These are phyloP conservation scores for Nycteola revayana DNA, from an alignment of 2,888 invertebrate genomes.

Conservation along the genomic window DNA sequence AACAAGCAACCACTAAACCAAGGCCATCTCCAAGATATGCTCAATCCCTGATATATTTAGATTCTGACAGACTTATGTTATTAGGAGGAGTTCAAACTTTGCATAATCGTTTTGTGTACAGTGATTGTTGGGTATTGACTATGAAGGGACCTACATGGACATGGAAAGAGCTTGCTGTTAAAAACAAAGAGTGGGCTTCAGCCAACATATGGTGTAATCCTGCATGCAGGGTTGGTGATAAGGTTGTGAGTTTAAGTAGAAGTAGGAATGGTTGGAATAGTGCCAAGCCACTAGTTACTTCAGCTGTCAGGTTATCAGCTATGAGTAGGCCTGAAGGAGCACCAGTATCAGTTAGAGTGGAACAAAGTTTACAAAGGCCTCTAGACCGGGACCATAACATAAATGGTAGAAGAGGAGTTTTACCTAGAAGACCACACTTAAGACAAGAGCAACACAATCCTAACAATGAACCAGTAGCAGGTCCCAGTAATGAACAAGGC, in stretches of 20 bases:
- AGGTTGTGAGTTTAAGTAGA: constrained; percentile 88
- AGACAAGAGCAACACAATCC: constrained; percentile 44
- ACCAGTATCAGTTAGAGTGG: constrained; percentile 73
- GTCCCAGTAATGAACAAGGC: constrained; percentile 65
- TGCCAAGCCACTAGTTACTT: constrained; percentile 79
- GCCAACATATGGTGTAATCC: constrained; percentile 97
- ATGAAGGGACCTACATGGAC: constrained; percentile 88
- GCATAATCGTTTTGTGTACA: constrained; percentile 88
- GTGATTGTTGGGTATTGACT: constrained; percentile 94
- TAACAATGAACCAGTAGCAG: constrained; percentile 62
- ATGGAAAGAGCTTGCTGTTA: constrained; percentile 88
- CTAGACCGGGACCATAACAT: constrained; percentile 87
- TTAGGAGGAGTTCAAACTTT: constrained; percentile 95
- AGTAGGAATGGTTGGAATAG: constrained; percentile 80
- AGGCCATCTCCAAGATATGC: constrained; percentile 94
- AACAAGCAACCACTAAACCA: constrained; percentile 85
- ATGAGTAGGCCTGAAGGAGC: constrained; percentile 63
- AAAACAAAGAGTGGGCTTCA: constrained; percentile 90
- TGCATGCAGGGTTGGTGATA: constrained; percentile 90
- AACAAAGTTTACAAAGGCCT: constrained; percentile 73
- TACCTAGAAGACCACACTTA: constrained; percentile 60
- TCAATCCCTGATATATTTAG: constrained; percentile 93
- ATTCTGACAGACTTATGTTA: constrained; percentile 89
- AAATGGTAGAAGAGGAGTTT: constrained; percentile 85
- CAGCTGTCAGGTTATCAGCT: constrained; percentile 74